A percentile compares a stretch with the other conserved stretches of the same genome.
phyloP scores from a whole-genome alignment of 2,113 vertebrate species.

The Semicossyphus pulcher region DNA sequence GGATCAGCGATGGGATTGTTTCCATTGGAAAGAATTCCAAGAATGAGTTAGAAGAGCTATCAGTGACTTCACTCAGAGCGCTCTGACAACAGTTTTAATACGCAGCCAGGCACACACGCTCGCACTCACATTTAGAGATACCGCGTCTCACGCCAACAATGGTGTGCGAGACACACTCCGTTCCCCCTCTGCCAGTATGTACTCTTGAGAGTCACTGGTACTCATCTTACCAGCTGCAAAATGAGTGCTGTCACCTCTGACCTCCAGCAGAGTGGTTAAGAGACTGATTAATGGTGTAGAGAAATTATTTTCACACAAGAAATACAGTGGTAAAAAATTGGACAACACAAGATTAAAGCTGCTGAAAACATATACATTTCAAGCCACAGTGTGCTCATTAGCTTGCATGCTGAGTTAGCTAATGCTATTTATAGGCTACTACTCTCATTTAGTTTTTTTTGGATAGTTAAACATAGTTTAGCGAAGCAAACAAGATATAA shows the following conservation, averaged over 20 bases:
- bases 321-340: neutral
- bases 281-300: neutral
- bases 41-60: slow-evolving; percentile 86
- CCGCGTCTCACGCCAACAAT: slow-evolving; percentile 41
- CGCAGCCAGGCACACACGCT: slow-evolving; percentile 53
- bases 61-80: slow-evolving; percentile 80
- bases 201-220: neutral
- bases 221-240: slow-evolving; percentile 21
- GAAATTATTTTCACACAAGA: neutral
- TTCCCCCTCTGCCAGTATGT: slow-evolving; percentile 23
- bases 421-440: too few species aligned
- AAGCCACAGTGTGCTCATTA: too few species aligned
- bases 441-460: too few species aligned
- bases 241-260: slow-evolving; percentile 38
- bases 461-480: too few species aligned
- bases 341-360: neutral
- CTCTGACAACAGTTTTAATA: slow-evolving; percentile 77
- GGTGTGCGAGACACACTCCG: slow-evolving; percentile 50
- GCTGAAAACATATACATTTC: neutral
- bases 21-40: slow-evolving; percentile 87
- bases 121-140: slow-evolving; percentile 64
- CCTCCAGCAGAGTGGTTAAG: neutral
- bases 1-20: slow-evolving; percentile 84
- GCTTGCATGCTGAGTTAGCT: too few species aligned
- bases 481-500: neutral